Conservation (phyloP, 2,797 vertebrate genomes). For the Aldrovandia affinis region DNA sequence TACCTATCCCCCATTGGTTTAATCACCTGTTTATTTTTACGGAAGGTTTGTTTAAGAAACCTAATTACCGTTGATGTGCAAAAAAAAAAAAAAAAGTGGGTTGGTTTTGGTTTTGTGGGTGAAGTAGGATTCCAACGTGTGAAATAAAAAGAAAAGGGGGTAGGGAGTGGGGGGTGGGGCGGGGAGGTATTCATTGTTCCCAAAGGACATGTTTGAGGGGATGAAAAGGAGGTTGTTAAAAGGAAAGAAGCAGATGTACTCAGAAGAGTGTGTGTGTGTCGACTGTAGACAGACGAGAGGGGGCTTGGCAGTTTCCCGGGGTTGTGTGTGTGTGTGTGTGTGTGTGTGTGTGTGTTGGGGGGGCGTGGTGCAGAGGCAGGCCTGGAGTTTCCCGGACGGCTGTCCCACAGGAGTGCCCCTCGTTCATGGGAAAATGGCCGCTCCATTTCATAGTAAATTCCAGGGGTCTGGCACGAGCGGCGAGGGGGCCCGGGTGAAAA, state of each 20-base stretch:
- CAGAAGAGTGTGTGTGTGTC: too few species aligned
- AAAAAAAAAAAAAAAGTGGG: too few species aligned
- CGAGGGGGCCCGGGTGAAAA: neutral
- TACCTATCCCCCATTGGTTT: neutral
- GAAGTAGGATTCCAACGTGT: neutral
- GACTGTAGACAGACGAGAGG: constrained; percentile 1
- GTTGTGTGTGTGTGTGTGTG: neutral
- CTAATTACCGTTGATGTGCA: neutral
- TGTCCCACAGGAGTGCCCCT: constrained; percentile 63
- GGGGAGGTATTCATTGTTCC: neutral
- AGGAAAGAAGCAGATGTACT: neutral
- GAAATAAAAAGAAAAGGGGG: neutral
- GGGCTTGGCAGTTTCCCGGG: neutral
- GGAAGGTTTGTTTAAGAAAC: neutral
- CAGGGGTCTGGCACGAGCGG: constrained; percentile 49
- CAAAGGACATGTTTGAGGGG: neutral
- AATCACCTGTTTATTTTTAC: neutral
- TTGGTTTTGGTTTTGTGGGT: too few species aligned
- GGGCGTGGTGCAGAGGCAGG: constrained; percentile 57
- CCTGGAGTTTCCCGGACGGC: constrained; percentile 56
- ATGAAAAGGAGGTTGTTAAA: neutral
- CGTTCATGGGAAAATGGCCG: constrained; percentile 78
- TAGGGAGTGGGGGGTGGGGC: too few species aligned
- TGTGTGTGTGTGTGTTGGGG: constrained; percentile 46
- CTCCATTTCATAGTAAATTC: constrained; percentile 65